These are phyloP conservation scores for Gadus chalcogrammus DNA, from an alignment of 2,113 vertebrate genomes.

Conservation along the genomic window DNA sequence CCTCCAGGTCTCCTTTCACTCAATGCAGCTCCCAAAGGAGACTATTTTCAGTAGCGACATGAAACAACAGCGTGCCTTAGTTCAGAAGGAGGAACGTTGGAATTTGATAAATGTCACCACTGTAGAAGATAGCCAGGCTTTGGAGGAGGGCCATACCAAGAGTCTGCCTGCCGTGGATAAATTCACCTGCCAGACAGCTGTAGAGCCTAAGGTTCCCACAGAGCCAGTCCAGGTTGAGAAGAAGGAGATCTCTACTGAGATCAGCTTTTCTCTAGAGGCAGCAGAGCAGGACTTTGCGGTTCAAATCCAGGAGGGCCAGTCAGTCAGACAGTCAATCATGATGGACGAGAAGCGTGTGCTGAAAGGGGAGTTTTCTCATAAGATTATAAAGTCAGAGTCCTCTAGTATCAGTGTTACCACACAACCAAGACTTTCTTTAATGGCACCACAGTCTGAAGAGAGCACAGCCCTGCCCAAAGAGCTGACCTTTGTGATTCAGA, in stretches of 20 bases:
- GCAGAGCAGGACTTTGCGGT: slow-evolving; percentile 77
- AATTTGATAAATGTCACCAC: slow-evolving; percentile 68
- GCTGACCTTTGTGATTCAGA: slow-evolving; percentile 65
- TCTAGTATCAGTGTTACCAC: slow-evolving; percentile 48
- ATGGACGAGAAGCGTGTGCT: slow-evolving; percentile 80
- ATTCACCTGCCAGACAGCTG: slow-evolving; percentile 50
- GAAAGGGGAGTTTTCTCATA: slow-evolving; percentile 65
- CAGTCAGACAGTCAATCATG: slow-evolving; percentile 76
- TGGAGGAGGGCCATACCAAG: slow-evolving; percentile 70
- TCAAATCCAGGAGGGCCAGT: slow-evolving; percentile 78
- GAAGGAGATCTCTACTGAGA: slow-evolving; percentile 74
- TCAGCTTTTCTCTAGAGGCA: slow-evolving; percentile 62
- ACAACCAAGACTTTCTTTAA: slow-evolving; percentile 62
- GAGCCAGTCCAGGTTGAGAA: slow-evolving; percentile 69
- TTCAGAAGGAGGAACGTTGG: slow-evolving; percentile 77
- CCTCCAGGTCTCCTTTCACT: slow-evolving; percentile 68
- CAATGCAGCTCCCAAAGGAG: slow-evolving; percentile 76
- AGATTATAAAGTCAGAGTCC: slow-evolving; percentile 57
- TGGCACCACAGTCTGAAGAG: slow-evolving; percentile 65
- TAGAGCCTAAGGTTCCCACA: slow-evolving; percentile 72
- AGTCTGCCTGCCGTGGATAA: slow-evolving; percentile 60
- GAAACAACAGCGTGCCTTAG: slow-evolving; percentile 70
- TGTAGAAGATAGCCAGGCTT: slow-evolving; percentile 63
- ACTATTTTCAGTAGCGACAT: slow-evolving; percentile 46
- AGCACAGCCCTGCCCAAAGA: slow-evolving; percentile 76